phyloP scores from a whole-genome alignment of 2,888 invertebrate genomes.

The Dendrolimus houi region DNA sequence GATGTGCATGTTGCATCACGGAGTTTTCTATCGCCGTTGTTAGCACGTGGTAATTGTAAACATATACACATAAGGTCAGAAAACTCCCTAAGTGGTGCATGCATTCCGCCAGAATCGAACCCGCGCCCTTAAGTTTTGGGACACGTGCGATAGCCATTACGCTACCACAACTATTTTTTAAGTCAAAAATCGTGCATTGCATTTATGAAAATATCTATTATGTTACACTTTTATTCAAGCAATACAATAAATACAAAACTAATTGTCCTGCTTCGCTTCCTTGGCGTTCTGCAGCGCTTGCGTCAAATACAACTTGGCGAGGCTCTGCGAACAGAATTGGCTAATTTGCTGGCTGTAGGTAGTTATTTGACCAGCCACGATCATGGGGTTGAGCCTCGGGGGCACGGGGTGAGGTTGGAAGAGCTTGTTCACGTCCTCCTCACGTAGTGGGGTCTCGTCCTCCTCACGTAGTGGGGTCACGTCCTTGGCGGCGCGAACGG shows the following conservation, averaged over 20 bases:
- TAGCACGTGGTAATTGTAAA: no score
- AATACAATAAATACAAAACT: constrained; percentile 24
- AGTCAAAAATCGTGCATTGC: no score
- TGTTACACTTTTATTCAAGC: constrained; percentile 56
- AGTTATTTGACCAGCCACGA: constrained; percentile 88
- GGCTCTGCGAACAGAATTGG: constrained; percentile 96
- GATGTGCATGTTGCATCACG: no score
- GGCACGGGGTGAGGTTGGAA: constrained; percentile 95
- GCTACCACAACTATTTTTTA: no score
- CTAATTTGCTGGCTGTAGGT: constrained; percentile 96
- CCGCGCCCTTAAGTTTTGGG: no score
- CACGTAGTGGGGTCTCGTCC: constrained; percentile 93
- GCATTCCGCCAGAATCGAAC: no score
- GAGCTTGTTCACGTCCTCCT: constrained; percentile 95
- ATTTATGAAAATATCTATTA: constrained; percentile 90
- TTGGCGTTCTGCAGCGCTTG: constrained; percentile 94
- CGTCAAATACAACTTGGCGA: constrained; percentile 97
- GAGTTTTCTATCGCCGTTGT: no score
- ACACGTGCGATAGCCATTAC: no score
- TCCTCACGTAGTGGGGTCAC: constrained; percentile 95
- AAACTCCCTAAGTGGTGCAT: no score
- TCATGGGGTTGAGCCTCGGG: constrained; percentile 93
- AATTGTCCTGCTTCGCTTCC: constrained; percentile 76
- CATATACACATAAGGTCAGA: no score
- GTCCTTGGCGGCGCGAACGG: constrained; percentile 89